Evolutionary conservation across 1,140 invertebrate species (phyloP), one percentile per base, ranked within the genome.

Genomic region (Heterodera schachtii): DNA sequence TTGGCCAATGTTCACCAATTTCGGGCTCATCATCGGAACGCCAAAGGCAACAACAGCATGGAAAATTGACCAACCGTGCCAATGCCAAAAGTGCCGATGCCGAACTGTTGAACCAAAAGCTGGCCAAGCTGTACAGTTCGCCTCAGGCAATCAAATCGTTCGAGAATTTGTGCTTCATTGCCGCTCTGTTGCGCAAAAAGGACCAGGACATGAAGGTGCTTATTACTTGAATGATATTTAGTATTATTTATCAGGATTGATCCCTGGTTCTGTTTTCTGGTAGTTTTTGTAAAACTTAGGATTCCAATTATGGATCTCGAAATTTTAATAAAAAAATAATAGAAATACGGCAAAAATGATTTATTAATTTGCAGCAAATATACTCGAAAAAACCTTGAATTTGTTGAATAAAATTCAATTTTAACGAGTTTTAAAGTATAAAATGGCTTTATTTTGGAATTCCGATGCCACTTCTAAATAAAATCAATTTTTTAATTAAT

Each of bases 161-260:
- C 64, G 85, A 89, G 64, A 89, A 89, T 75, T 86, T 89, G 71
- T 89, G 88, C 80, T 89, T 90, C 76, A 89, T 89, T 60, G 88
- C 88, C 3, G 88, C 90, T 78, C 73, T 89, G 21, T 66, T 89
- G 52, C 90, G 90, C 80, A 89, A 89, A 84, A 89, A 89, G 74
- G 89, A 89, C 79, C 47, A 88, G 67, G 88, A 89, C 60, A 89
- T 87, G 73, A 89, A 90, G 78, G 87, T 89, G 67, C 19, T 69
- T 73, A 76, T 44, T 86, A 11, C n/a, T 82, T 44, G 9, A 1
- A 4, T 49, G 47, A 4, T 49, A 9, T 9, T 49, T 49, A n/a
- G n/a, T n/a, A n/a, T n/a, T n/a, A n/a, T n/a, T n/a, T n/a, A n/a
- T n/a, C n/a, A n/a, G n/a, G n/a, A n/a, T 49, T 49, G 47, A 49